phyloP scores from a whole-genome alignment of 2,113 vertebrate species.

The Syngnathus typhle region DNA sequence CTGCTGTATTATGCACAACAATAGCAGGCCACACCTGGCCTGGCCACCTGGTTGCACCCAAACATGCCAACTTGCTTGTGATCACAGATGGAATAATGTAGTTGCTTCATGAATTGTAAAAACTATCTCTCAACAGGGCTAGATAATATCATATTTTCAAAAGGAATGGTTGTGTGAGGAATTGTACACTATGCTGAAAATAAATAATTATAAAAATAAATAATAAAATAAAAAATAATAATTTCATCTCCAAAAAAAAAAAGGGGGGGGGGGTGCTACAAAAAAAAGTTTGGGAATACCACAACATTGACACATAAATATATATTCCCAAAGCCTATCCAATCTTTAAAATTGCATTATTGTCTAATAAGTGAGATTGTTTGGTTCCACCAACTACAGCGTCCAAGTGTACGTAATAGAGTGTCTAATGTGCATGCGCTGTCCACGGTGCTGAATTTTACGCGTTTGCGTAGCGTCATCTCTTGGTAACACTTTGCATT shows the following conservation, averaged over 20 bases:
- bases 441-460: constrained; percentile 52
- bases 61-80: constrained; percentile 20
- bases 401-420: background rate
- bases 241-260: too few relatives aligned
- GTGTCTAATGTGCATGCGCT: constrained; percentile 1
- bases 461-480: background rate
- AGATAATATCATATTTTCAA: too few relatives aligned
- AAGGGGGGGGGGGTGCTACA: too few relatives aligned
- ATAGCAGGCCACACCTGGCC: constrained; percentile 59
- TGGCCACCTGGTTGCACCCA: constrained; percentile 45
- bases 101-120: background rate
- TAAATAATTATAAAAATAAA: too few relatives aligned
- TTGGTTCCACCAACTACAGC: background rate
- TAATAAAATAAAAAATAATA: too few relatives aligned
- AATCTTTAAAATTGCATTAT: background rate
- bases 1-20: constrained; percentile 54
- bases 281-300: too few relatives aligned
- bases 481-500: background rate
- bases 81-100: constrained; percentile 7
- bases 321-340: background rate
- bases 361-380: background rate
- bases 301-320: too few relatives aligned
- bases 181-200: too few relatives aligned
- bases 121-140: too few relatives aligned
- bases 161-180: too few relatives aligned